phyloP scores from a whole-genome alignment of 2,797 vertebrate genomes.

The Anguilla megastoma region DNA sequence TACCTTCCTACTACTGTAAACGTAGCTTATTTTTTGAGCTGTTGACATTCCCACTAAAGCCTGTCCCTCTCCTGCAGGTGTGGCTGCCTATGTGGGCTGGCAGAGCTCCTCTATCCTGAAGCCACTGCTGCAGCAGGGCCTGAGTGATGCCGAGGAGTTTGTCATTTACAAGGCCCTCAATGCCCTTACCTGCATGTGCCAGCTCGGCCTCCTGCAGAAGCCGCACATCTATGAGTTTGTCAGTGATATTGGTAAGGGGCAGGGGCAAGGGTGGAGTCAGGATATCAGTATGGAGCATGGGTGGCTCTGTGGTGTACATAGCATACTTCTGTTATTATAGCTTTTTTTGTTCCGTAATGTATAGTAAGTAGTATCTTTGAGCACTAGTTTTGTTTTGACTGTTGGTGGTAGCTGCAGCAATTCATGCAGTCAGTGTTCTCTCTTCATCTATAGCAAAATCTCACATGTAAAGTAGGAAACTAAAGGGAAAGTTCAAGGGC shows the following conservation, averaged over 20 bases:
- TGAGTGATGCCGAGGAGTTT: conserved; percentile 96
- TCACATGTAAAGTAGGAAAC: too few relatives aligned
- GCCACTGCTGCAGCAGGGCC: conserved; percentile 93
- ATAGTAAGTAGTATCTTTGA: too few relatives aligned
- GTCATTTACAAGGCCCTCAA: conserved; percentile 97
- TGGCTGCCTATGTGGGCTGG: conserved; percentile 97
- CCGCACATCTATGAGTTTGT: conserved; percentile 97
- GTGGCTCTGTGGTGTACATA: conserved; percentile 47
- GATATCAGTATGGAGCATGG: neutral
- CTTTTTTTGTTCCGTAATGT: too few relatives aligned
- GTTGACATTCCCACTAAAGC: neutral
- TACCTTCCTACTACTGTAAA: too few relatives aligned
- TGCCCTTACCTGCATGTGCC: conserved; percentile 95
- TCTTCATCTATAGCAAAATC: too few relatives aligned
- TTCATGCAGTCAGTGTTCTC: too few relatives aligned
- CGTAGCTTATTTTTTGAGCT: too few relatives aligned
- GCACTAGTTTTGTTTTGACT: too few relatives aligned
- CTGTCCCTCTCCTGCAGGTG: conserved; percentile 69
- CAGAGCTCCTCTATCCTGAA: conserved; percentile 97
- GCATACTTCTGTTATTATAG: too few relatives aligned
- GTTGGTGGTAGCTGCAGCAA: too few relatives aligned
- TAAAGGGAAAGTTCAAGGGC: too few relatives aligned
- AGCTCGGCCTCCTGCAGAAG: conserved; percentile 93
- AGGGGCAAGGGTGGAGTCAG: neutral
- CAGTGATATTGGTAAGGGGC: conserved; percentile 86